Base-by-base conservation (phyloP, 2,113 vertebrate species). In the Pan paniscus region DNA sequence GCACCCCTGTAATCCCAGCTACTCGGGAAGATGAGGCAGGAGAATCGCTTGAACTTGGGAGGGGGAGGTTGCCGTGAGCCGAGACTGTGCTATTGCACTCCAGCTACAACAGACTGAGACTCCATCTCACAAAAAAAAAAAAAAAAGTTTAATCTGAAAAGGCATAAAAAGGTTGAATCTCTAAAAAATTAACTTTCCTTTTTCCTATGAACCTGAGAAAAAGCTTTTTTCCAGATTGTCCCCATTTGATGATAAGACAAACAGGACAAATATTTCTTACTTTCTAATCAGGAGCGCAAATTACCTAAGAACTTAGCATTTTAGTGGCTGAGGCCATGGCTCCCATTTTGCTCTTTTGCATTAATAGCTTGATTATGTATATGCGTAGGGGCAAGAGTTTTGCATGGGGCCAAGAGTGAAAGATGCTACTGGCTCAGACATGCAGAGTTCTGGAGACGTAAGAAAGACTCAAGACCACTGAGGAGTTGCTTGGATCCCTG, bases 281-380 rank as follows among this genome's bases (percentile, higher is more conserved):
- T 40, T 70, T 86, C 14, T 20, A 40, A 11, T 6, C 27, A 25
- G 40, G 40, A 35, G 2, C 35, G 32, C 32, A 50, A 50, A 79
- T 5, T 25, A 12, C 30, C 18, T 25, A 30, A 59, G 1, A 30
- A n/a, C 32, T 2, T 11, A 32, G 61, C 6, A 8, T 8, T 0
- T 30, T 20, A 4, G 2, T 4, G 1, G 18, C 6, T 5, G 32
- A 52, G 50, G 7, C 12, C 13, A 0, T 13, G 6, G 13, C 27
- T n/a, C 48, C 10, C 50, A 32, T 48, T 50, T 5, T 35, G 11
- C 30, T 70, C 13, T 22, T 72, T 64, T 61, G 40, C 12, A 1
- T 48, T 81, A 73, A 16, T 6, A 2, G 68, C 16, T 25, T 57
- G 32, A n/a, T 81, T 14, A 10, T 20, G 10, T 32, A 3, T 43